Percentiles rank a stretch among this genome's conserved stretches.
These are phyloP conservation scores for Hirtodrosophila trivittata DNA, from an alignment of 2,888 invertebrate species.

Conservation along the genomic window DNA sequence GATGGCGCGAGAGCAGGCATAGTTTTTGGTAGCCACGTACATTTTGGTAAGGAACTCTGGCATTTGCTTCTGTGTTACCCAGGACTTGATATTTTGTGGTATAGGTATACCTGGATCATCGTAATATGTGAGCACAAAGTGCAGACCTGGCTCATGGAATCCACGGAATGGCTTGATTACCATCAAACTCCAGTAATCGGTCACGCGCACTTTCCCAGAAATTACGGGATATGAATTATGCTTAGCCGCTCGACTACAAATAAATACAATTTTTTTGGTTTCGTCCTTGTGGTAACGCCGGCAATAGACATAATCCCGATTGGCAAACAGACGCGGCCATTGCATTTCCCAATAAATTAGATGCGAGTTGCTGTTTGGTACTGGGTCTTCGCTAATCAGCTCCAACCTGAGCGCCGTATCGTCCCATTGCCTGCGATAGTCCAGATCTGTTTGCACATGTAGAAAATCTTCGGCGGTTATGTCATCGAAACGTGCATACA, in stretches of 20 bases:
- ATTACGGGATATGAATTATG: constrained; percentile 89
- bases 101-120: constrained; percentile 93
- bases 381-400: constrained; percentile 88
- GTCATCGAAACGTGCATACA: constrained; percentile 92
- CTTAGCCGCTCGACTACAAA: constrained; percentile 88
- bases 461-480: constrained; percentile 91
- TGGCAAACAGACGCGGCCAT: constrained; percentile 93
- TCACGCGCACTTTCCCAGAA: constrained; percentile 89
- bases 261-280: constrained; percentile 86
- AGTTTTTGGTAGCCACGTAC: constrained; percentile 88
- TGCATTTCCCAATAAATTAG: constrained; percentile 94
- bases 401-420: constrained; percentile 89
- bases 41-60: constrained; percentile 90
- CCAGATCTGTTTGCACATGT: constrained; percentile 91
- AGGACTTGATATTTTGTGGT: constrained; percentile 89
- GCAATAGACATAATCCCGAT: constrained; percentile 94
- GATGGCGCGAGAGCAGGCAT: constrained; percentile 83
- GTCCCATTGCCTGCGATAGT: constrained; percentile 92
- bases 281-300: constrained; percentile 87
- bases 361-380: constrained; percentile 86
- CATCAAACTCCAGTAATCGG: constrained; percentile 94
- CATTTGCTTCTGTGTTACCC: constrained; percentile 91
- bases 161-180: constrained; percentile 88
- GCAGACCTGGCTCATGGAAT: constrained; percentile 81
- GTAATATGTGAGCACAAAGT: constrained; percentile 94